phyloP scores from a whole-genome alignment of 2,888 invertebrate genomes.

The Hyppa rectilinea region DNA sequence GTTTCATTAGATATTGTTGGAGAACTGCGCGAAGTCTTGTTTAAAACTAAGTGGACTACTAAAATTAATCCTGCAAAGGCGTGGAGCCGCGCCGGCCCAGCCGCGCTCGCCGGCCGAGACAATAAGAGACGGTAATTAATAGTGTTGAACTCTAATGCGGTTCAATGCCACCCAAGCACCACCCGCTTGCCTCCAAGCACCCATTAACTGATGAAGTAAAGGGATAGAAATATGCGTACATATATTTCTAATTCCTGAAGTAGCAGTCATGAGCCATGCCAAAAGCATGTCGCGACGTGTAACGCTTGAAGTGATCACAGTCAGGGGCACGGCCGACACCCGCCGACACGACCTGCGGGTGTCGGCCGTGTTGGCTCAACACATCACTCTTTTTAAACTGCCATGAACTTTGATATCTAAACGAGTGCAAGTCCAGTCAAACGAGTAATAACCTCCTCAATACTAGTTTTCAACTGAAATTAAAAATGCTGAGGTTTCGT shows the following conservation, averaged over 20 bases:
- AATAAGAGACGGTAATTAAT: constrained; percentile 48
- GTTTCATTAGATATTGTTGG: constrained; percentile 25
- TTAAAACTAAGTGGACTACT: constrained; percentile 48
- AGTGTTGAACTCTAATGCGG: constrained; percentile 18
- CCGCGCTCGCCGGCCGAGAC: constrained; percentile 9
- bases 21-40: constrained; percentile 18
- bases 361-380: not conserved
- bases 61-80: constrained; percentile 33
- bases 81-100: not conserved
- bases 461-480: constrained; percentile 37
- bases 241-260: constrained; percentile 3
- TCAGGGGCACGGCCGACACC: too few relatives aligned
- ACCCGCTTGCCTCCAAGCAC: not conserved
- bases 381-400: constrained; percentile 28
- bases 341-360: too few relatives aligned
- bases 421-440: constrained; percentile 25
- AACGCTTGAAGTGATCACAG: not conserved
- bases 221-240: not conserved
- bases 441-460: constrained; percentile 27
- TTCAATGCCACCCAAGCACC: not conserved
- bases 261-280: not conserved
- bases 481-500: constrained; percentile 54
- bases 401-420: constrained; percentile 39
- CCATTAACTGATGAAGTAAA: not conserved
- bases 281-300: not conserved